Evolutionary conservation across 2,113 vertebrate species (phyloP).

Genomic region (Capra hircus): DNA sequence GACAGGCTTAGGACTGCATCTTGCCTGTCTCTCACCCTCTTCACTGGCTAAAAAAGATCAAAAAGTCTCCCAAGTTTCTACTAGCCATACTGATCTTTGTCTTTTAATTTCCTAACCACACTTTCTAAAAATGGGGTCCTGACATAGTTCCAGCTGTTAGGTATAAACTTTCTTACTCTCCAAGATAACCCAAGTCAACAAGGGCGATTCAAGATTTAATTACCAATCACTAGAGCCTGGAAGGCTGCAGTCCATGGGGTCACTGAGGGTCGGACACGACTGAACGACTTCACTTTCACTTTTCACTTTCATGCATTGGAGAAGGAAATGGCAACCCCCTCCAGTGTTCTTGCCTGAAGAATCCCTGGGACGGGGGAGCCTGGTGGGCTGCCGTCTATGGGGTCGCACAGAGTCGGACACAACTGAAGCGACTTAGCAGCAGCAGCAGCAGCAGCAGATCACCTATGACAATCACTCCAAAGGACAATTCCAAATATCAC

Average conservation of each 20-base stretch:
- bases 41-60: neutral
- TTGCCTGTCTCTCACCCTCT: neutral
- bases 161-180: neutral
- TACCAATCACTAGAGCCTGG: neutral
- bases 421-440: too few species aligned
- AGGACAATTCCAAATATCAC: neutral
- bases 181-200: neutral
- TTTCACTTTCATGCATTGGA: too few species aligned
- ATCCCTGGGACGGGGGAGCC: too few species aligned
- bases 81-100: neutral
- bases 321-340: too few species aligned
- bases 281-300: too few species aligned
- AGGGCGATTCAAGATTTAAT: neutral
- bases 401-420: too few species aligned
- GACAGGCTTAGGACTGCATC: neutral
- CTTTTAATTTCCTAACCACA: neutral
- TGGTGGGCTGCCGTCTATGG: too few species aligned
- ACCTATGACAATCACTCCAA: neutral
- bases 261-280: too few species aligned
- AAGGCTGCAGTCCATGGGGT: too few species aligned
- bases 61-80: neutral
- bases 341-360: too few species aligned
- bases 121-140: conserved; percentile 3
- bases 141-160: neutral
- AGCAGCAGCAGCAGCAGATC: neutral